Percentiles rank a stretch among this genome's conserved stretches.
phyloP scores from a whole-genome alignment of 2,888 invertebrate genomes.

The Diogma glabrata region DNA sequence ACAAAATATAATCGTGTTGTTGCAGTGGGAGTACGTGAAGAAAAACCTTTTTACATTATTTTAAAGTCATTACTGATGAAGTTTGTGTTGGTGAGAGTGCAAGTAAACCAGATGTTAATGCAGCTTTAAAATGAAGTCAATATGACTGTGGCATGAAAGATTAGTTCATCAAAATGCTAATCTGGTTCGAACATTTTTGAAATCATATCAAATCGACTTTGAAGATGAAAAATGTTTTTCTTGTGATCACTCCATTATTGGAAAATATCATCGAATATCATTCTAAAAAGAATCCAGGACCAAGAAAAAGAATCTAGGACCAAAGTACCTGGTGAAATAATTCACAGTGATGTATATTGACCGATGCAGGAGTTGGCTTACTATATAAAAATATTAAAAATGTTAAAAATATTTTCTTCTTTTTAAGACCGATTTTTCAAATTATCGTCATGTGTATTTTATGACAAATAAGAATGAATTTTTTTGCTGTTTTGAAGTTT shows the following conservation, averaged over 20 bases:
- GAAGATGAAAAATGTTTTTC: conserved; percentile 9
- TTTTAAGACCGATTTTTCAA: conserved; percentile 19
- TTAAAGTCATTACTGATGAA: conserved; percentile 8
- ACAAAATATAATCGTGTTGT: conserved; percentile 14
- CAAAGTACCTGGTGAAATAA: conserved; percentile 14
- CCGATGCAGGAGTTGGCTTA: conserved; percentile 17
- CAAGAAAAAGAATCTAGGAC: conserved; percentile 11
- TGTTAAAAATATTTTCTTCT: conserved; percentile 21
- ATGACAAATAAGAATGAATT: conserved; percentile 19
- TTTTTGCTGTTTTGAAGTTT: conserved; percentile 13
- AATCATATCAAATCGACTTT: conserved; percentile 9
- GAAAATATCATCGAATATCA: conserved; percentile 16
- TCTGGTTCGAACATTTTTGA: conserved; percentile 13
- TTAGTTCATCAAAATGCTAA: conserved; percentile 14
- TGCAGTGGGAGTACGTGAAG: conserved; percentile 15
- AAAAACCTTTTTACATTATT: conserved; percentile 15
- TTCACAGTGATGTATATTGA: conserved; percentile 20
- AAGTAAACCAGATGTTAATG: neutral
- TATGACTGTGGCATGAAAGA: conserved; percentile 15
- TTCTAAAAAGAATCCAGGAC: too few relatives aligned
- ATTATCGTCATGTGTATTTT: conserved; percentile 19
- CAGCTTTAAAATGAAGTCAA: neutral
- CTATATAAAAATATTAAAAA: too few relatives aligned
- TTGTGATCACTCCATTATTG: conserved; percentile 16
- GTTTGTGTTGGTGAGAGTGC: too few relatives aligned